Conservation (phyloP, 2,888 invertebrate genomes). For the Sepiola atlantica region DNA sequence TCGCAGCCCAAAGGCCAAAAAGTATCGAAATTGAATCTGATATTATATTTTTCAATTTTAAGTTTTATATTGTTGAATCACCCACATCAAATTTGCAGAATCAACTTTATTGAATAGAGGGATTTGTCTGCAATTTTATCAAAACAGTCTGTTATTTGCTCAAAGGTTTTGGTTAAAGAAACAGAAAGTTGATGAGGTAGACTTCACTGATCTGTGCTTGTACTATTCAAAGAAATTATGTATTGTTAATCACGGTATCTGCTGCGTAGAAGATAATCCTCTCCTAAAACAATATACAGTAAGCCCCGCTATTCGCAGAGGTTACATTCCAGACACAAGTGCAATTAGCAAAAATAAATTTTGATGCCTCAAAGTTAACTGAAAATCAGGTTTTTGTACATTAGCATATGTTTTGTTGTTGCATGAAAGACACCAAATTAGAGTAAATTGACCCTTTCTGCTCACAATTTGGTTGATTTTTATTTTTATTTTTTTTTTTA, state of each 20-base stretch:
- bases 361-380: no score
- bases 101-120: neutral
- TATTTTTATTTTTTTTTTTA: no score
- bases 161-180: neutral
- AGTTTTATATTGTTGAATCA: neutral
- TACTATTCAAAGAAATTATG: neutral
- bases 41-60: neutral
- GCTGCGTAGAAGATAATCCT: neutral
- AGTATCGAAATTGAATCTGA: no score
- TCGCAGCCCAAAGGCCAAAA: no score
- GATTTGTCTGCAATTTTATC: neutral
- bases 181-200: neutral
- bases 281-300: neutral
- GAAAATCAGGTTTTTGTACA: no score
- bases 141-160: neutral
- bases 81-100: neutral
- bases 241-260: neutral
- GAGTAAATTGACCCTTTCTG: no score
- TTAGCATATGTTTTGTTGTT: no score
- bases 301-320: no score
- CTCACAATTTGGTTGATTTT: no score
- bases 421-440: no score
- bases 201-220: neutral
- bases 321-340: no score
- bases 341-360: no score